These are phyloP conservation scores for Pelecanus crispus DNA, from an alignment of 2,113 vertebrate species.

Conservation along the genomic window DNA sequence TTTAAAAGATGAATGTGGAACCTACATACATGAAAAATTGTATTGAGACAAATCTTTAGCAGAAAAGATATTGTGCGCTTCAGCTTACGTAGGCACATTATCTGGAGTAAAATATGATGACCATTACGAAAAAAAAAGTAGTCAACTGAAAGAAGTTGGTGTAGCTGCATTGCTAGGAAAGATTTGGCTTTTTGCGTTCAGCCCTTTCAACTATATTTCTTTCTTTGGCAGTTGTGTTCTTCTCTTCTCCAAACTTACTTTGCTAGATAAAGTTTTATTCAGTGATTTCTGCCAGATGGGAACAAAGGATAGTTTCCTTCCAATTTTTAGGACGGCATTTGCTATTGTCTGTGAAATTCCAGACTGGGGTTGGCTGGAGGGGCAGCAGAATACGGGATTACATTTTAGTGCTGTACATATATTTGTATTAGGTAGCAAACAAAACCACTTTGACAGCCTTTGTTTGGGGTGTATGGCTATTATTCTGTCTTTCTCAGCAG, in stretches of 20 bases:
- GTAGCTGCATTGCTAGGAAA: neutral
- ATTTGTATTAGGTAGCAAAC: neutral
- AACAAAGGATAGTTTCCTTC: neutral
- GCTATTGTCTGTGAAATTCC: neutral
- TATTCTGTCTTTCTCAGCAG: neutral
- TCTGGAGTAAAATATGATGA: neutral
- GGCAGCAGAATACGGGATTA: neutral
- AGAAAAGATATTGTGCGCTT: neutral
- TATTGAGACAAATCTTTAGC: neutral
- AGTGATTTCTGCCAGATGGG: neutral
- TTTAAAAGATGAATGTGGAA: neutral
- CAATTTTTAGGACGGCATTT: neutral
- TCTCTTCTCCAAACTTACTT: neutral
- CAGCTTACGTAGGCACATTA: neutral
- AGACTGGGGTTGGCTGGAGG: neutral
- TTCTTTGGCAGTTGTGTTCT: neutral
- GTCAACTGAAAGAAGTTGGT: neutral
- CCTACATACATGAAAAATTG: neutral
- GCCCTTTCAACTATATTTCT: neutral
- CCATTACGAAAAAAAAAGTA: neutral
- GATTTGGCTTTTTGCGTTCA: neutral
- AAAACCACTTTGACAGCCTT: neutral
- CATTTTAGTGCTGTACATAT: neutral
- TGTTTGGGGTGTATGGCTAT: neutral
- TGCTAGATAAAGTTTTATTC: neutral